Conservation (phyloP, 2,113 vertebrate genomes). For the Pseudopodoces humilis region DNA sequence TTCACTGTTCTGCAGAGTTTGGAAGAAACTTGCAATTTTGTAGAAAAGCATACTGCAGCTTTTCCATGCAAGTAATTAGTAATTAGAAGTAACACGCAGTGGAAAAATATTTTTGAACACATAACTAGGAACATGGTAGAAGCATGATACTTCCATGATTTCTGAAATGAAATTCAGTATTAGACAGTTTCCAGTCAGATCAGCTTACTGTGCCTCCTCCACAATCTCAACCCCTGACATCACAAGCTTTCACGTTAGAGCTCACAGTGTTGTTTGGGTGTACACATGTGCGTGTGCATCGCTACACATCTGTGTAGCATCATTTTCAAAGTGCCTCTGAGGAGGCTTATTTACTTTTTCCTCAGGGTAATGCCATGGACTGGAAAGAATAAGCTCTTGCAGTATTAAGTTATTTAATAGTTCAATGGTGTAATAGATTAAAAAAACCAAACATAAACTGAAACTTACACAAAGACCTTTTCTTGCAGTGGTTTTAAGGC, state of each 20-base stretch:
- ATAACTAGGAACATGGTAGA: neutral
- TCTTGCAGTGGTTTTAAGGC: neutral
- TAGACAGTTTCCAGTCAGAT: neutral
- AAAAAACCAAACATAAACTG: neutral
- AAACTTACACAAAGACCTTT: neutral
- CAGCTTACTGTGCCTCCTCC: neutral
- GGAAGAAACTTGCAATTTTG: neutral
- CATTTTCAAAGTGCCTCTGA: neutral
- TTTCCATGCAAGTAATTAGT: rapidly evolving
- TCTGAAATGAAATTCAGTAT: neutral
- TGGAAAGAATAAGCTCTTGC: neutral
- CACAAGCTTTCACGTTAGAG: neutral
- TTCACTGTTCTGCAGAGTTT: neutral
- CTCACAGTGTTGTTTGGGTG: neutral
- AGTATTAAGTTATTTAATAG: slow-evolving; percentile 4
- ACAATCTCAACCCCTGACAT: neutral
- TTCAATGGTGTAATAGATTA: neutral
- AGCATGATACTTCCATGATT: neutral
- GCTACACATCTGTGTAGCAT: neutral
- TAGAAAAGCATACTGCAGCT: neutral
- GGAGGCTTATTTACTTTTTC: neutral
- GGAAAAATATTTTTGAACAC: neutral
- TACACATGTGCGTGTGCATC: rapidly evolving
- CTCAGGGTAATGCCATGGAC: neutral
- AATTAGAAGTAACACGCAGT: neutral